Evolutionary conservation across 1,140 invertebrate species (phyloP), one percentile per base, ranked within the genome.

Genomic region (Drosophila willistoni): DNA sequence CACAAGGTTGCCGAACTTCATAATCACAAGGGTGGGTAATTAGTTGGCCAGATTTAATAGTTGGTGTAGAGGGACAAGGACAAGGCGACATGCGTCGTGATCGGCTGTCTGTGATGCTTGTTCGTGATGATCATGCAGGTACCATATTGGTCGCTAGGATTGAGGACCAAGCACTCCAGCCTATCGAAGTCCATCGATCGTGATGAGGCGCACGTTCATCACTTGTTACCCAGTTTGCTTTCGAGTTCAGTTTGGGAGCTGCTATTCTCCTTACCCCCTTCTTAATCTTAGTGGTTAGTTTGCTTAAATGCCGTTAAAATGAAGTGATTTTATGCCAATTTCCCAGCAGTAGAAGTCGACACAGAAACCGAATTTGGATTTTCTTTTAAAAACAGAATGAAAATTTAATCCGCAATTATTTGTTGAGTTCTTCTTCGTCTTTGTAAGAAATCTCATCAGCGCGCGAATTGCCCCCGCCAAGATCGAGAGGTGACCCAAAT

Each of bases 401-500:
- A 67, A 79, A 77, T 73, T 73, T 54, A 86, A 82, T 79, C 68
- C 55, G 73, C 72, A 87, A 79, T 82, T 85, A 80, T 59, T 22
- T 51, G 44, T 73, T 75, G 77, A 77, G 47, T 71, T 63, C 39
- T 59, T 36, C 12, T 71, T 65, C 10, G 10, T 22, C 80, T 17
- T 72, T 69, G 64, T 79, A 75, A 67, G 79, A 73, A 73, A 73
- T 68, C 67, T 82, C 79, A 86, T 78, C 81, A 81, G 54, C 75
- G 14, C 13, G 36, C 36, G 12, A 39, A 39, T 39, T 39, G 13
- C 36, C 36, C 12, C 36, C 36, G 36, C 10, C 36, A 39, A 12
- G 36, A 54, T 62, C 75, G 64, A 61, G 71, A 73, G 75, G 76
- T 86, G 83, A 86, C 82, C 82, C 79, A 79, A 79, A 86, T 86